Evolutionary conservation across 2,797 vertebrate species (phyloP).

Genomic region (Hemibagrus guttatus): DNA sequence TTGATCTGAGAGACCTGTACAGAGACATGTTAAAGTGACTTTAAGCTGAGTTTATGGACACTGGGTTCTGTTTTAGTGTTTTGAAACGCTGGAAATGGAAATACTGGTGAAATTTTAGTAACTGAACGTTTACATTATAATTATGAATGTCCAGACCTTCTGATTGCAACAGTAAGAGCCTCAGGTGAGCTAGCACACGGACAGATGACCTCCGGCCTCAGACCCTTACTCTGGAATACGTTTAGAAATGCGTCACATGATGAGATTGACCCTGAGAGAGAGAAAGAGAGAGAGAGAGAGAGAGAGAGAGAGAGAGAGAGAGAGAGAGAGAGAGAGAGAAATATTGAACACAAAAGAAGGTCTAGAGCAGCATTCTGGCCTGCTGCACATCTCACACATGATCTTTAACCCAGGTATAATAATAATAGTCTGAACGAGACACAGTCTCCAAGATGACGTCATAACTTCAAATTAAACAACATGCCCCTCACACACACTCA

Average conservation of each 20-base stretch:
- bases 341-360: too few relatives aligned
- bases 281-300: background rate
- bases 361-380: too few relatives aligned
- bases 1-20: too few relatives aligned
- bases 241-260: conserved; percentile 99
- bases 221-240: conserved; percentile 98
- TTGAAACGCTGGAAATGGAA: background rate
- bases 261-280: conserved; percentile 91
- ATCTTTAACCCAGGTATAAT: too few relatives aligned
- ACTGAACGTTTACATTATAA: background rate
- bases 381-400: too few relatives aligned
- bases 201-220: conserved; percentile 96
- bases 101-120: background rate
- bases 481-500: too few relatives aligned
- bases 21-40: too few relatives aligned
- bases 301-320: conserved; percentile 1
- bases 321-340: background rate
- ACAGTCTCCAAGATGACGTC: too few relatives aligned
- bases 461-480: too few relatives aligned
- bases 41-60: background rate
- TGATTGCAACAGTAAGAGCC: conserved; percentile 95
- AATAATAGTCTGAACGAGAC: too few relatives aligned
- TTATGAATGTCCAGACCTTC: conserved; percentile 77
- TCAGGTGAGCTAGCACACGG: conserved; percentile 97
- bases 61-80: background rate